Evolutionary conservation across 1,140 invertebrate genomes (phyloP), one percentile per base, ranked within the genome.

Genomic region (Eriocheir sinensis): DNA sequence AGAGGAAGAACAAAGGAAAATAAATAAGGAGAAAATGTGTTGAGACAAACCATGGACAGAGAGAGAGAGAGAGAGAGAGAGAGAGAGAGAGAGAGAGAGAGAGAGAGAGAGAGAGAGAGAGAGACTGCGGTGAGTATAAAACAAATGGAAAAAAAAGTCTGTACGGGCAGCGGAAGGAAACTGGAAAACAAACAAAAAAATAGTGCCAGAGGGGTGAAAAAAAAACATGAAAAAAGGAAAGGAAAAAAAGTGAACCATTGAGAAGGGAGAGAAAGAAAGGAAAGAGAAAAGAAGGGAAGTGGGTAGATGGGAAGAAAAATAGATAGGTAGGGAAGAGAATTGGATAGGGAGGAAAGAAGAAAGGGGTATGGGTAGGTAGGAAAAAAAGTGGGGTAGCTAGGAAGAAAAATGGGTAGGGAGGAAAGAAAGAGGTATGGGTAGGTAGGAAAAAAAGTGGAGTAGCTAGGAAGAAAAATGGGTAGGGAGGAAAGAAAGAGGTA

Each of bases 31-130:
- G 34, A 34, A 83, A 8, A 83, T 17, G 8, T 17, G 34, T 12
- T 9, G 81, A 12, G 30, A 83, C 17, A 34, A 32, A 83, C 17
- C 17, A 34, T 27, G 8, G 8, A 34, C 17, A 32, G 30, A 83
- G 30, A 83, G 30, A 83, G 8, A 83, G 81, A 83, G 8, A 30
- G 60, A 72, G 60, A 85, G 83, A 34, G 86, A 89, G 86, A 36
- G 86, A 60, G 41, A 90, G 38, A 27, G 89, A 60, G 9, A 30
- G 34, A 2, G 89, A 15, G 48, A 89, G 86, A 41, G 15, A 32
- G 36, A 30, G 86, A 8, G 41, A 27, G 32, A 3, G 41, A 27
- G 53, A 1, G 17, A 34, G 3, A 53, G 6, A 8, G 0, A 38
- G 8, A 40, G 34, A 40, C 6, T 0, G 44, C 40, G 40, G 17